Evolutionary conservation across 2,797 vertebrate species (phyloP), one percentile per base, ranked within the genome.

Genomic region (Arrhamphus sclerolepis): DNA sequence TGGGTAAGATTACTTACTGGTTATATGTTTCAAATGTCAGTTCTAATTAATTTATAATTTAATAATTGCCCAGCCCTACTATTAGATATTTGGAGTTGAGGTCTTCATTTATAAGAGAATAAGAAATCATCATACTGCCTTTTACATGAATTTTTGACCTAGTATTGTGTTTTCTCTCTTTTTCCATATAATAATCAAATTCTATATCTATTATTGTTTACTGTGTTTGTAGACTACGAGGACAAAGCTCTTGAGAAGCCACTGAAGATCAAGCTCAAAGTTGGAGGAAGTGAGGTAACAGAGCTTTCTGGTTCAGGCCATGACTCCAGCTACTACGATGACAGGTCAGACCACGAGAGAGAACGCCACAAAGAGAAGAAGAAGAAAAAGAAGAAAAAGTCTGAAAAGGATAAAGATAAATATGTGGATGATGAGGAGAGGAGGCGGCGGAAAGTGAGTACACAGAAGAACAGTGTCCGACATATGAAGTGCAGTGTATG

Each of bases 351-450:
- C 86, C 97, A 96, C 0, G 97, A 99, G 66, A 92, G 96, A 48
- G 97, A 98, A 64, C 91, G 96, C 0, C 97, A 99, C 86, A 96
- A 94, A 77, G 97, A 98, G 21, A 99, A 98, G 48, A 98, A 98
- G 76, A 99, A 99, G 62, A 98, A 99, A 21, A 99, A 99, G 72
- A 98, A 99, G 67, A 98, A 98, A 16, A 98, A 99, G 69, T 94
- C 96, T 0, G 96, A 99, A 61, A 98, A 98, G 62, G 96, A 97
- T 26, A 97, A 96, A 87, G 95, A 97, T 78, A 97, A 98, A 39
- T 95, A 96, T 61, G 77, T 94, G 52, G 95, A 96, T 62, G 96
- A 97, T n/a, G 96, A 97, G 1, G 96, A 96, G 50, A 92, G 97
- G 75, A 94, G 96, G 55, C 94, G 96, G 26, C 91, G 96, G 28